Conservation (phyloP, 2,797 vertebrate species). For the Myotis daubentonii region DNA sequence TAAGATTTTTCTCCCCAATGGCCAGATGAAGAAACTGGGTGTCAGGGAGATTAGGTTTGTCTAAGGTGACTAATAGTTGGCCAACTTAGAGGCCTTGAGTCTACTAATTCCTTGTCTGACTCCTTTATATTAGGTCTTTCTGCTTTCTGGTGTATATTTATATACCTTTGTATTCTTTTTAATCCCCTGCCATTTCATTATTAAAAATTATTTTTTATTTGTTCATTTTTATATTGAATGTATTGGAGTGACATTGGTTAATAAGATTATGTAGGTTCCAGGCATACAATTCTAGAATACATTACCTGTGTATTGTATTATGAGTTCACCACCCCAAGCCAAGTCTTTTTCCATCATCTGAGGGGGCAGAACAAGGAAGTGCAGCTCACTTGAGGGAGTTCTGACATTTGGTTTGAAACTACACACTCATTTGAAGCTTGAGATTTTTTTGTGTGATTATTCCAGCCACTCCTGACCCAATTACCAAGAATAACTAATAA, state of each 20-base stretch:
- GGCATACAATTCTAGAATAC: neutral
- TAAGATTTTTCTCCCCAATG: conserved; percentile 23
- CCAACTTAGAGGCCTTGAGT: neutral
- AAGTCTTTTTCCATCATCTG: neutral
- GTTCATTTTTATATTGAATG: neutral
- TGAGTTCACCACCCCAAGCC: neutral
- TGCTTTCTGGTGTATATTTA: conserved; percentile 37
- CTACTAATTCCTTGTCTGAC: conserved; percentile 41
- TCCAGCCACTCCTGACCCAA: conserved; percentile 54
- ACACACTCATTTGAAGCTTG: conserved; percentile 55
- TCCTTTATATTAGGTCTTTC: neutral
- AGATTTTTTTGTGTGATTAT: conserved; percentile 67
- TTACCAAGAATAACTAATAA: conserved; percentile 71
- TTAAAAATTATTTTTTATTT: neutral
- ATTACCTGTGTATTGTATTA: neutral
- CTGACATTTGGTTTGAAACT: conserved; percentile 62
- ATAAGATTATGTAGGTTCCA: neutral
- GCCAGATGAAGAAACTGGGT: conserved; percentile 35
- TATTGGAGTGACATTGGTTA: neutral
- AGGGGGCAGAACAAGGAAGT: neutral
- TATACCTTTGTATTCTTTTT: conserved; percentile 12
- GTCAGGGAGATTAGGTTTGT: conserved; percentile 16
- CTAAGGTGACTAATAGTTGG: conserved; percentile 32
- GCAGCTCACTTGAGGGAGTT: conserved; percentile 53
- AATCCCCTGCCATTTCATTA: conserved; percentile 5